Percentiles rank a stretch among this genome's conserved stretches.
Evolutionary conservation across 1,140 invertebrate species (phyloP).

Genomic region (Colletes latitarsis): DNA sequence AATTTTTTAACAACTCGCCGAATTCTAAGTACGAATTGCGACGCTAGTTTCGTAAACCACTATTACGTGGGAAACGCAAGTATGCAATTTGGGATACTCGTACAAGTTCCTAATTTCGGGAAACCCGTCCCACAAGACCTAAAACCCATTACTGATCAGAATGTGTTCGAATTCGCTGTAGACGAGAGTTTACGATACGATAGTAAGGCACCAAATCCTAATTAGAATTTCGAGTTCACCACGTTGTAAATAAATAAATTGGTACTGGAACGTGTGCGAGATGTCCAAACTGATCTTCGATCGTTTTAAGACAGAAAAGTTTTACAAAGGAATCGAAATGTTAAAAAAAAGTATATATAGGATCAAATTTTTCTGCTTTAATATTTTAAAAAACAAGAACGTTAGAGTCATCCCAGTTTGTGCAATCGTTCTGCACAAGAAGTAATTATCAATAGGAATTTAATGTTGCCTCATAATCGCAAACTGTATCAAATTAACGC

Average conservation of each 20-base stretch:
- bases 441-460: not conserved
- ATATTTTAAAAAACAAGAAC: no score
- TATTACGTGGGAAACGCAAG: conserved; percentile 4
- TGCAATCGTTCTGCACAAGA: no score
- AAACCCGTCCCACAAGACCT: conserved; percentile 29
- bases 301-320: no score
- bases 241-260: not conserved
- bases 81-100: conserved; percentile 17
- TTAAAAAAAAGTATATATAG: no score
- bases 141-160: conserved; percentile 39
- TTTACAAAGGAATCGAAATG: no score
- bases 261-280: not conserved
- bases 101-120: conserved; percentile 39
- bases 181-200: conserved; percentile 20
- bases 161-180: conserved; percentile 29
- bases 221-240: conserved; percentile 22
- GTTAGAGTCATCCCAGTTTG: no score
- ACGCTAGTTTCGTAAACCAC: not conserved
- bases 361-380: no score
- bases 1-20: not conserved
- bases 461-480: not conserved
- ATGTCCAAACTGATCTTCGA: no score
- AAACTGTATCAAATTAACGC: not conserved
- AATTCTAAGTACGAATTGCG: not conserved
- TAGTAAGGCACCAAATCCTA: conserved; percentile 5